Base-by-base conservation (phyloP, 2,888 invertebrate species). In the Tethea ocularis region DNA sequence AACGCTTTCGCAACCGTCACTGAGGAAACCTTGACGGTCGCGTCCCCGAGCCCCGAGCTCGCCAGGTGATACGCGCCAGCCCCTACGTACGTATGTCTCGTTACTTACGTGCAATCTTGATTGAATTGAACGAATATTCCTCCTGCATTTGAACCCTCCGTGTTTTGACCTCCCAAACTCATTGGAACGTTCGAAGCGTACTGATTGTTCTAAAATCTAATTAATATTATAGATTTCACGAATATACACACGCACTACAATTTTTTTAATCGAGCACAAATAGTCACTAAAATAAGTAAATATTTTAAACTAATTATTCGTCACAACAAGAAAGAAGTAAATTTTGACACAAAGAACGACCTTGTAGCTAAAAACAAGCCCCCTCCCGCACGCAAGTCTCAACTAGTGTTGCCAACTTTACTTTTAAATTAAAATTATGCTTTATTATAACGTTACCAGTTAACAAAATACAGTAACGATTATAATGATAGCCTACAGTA, bases 61-160 rank as follows among this genome's bases (percentile, higher is more conserved):
- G 51, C 58, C 54, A 52, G 57, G 61, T 20, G n/a, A 17, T 29
- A n/a, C 33, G 24, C 5, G n/a, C 24, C 24, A 52, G 33, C 33
- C 33, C 2, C 33, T 33, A 4, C 52, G 33, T 33, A 3, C 52
- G 33, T 33, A 33, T 33, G 11, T 13, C 33, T 17, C 52, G 11
- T 33, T 69, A 96, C 98, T 97, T 96, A 99, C 99, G 98, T 97
- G 95, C 96, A 97, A 91, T 99, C 99, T 92, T 99, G 99, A 93
- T 99, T 99, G 88, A 99, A 99, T 93, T 98, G 98, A 79, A 98
- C 98, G 92, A 97, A 98, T 91, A 97, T 96, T 90, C 96, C 96
- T 91, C 96, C 97, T 91, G 95, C 95, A 93, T 96, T 95, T 86
- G 96, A 94, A 91, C 96, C 96, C 87, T 95, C 95, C 83, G 94